A percentile compares a stretch with the other conserved stretches of the same genome.
Evolutionary conservation across 1,140 invertebrate species (phyloP).

Genomic region (Mamestra configurata): DNA sequence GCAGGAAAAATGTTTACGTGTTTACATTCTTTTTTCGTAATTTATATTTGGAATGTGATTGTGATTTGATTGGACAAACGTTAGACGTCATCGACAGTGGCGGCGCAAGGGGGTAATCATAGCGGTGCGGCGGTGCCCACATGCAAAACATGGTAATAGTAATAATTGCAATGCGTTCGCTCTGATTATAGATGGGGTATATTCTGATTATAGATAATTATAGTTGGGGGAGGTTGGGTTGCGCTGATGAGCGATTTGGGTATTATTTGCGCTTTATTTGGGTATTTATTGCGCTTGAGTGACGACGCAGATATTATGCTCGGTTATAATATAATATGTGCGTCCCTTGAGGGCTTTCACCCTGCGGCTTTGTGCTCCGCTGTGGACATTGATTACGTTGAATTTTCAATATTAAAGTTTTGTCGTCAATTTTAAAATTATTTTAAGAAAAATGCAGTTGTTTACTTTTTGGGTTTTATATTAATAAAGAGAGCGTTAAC

Average conservation of each 20-base stretch:
- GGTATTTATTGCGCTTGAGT: constrained; percentile 88
- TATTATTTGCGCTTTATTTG: constrained; percentile 89
- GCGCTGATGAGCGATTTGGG: constrained; percentile 88
- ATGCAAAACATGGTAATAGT: constrained; percentile 76
- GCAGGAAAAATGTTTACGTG: constrained; percentile 56
- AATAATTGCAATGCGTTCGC: constrained; percentile 69
- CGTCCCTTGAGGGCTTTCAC: constrained; percentile 75
- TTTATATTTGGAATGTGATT: constrained; percentile 42
- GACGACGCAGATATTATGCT: constrained; percentile 87
- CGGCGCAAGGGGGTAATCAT: constrained; percentile 62
- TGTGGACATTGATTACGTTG: constrained; percentile 74
- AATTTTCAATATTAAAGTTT: constrained; percentile 35
- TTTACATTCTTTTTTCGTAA: constrained; percentile 25
- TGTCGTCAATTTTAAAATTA: constrained; percentile 16
- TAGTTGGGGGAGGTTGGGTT: constrained; percentile 77
- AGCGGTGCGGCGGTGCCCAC: constrained; percentile 41
- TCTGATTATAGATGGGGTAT: constrained; percentile 80
- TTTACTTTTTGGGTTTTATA: not conserved
- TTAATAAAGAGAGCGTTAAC: not conserved
- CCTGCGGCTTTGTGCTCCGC: constrained; percentile 65
- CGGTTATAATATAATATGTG: constrained; percentile 73
- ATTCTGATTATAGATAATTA: constrained; percentile 86
- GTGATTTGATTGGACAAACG: constrained; percentile 52
- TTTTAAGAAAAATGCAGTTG: not conserved
- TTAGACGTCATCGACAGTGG: constrained; percentile 55